Base-by-base conservation (phyloP, 2,888 invertebrate genomes). In the Dynastes tityus region DNA sequence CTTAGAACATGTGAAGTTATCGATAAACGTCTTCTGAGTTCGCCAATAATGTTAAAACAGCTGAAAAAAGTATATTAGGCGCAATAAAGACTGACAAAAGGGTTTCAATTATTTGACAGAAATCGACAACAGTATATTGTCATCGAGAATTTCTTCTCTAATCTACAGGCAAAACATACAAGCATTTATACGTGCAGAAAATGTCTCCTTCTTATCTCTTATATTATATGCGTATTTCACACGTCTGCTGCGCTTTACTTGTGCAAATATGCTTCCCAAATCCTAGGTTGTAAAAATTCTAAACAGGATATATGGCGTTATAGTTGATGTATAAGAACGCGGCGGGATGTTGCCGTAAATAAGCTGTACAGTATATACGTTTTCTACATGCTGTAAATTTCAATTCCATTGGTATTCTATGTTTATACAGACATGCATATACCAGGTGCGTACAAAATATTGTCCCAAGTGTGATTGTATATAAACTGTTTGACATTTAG, bases 281-380 rank as follows among this genome's bases (percentile, higher is more conserved):
- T n/a, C 55, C 55, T 45, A 55, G 22, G 55, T 55, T 55, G n/a
- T 55, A 45, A 55, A 55, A 55, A n/a, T 55, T 55, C 55, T 55
- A 22, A 55, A 55, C n/a, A 55, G n/a, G 13, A 22, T 16, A 55
- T n/a, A 22, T 55, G n/a, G 16, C 22, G n/a, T 9, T 22, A 16
- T 22, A 22, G 22, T 16, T 16, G 22, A 22, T 22, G 22, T 22
- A 22, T n/a, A 55, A 55, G 22, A 6, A 55, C 5, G 2, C 4
- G 6, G 22, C 13, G 6, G 3, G n/a, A 55, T 55, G 16, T 55
- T 55, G 4, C 22, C 11, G 55, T 16, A 55, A 55, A 55, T 55
- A 55, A 55, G 55, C 8, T 55, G 55, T 55, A 22, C 55, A 5
- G 11, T 3, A 55, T 55, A 13, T 22, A 55, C 6, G 55, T 55